Evolutionary conservation across 2,888 invertebrate genomes (phyloP).

Genomic region (Caenorhabditis angaria): DNA sequence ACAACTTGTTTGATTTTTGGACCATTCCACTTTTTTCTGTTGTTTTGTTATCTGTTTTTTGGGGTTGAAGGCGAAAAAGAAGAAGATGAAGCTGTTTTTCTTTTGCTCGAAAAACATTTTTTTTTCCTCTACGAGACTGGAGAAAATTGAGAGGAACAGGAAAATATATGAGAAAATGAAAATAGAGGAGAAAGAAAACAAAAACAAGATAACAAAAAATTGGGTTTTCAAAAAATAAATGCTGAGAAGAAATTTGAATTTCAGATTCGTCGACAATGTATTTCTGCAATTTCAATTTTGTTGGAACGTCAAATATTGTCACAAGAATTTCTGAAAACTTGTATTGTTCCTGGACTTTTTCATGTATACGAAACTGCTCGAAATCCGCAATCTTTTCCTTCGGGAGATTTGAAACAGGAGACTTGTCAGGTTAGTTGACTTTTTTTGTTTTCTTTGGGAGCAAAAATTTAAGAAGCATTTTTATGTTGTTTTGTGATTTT

Average conservation of each 20-base stretch:
- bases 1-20: constrained; percentile 2
- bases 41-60: constrained; percentile 9
- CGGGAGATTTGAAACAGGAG: constrained; percentile 35
- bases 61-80: constrained; percentile 1
- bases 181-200: not conserved
- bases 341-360: constrained; percentile 34
- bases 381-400: not conserved
- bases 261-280: constrained; percentile 79
- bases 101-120: not conserved
- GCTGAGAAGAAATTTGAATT: too few relatives aligned
- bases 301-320: constrained; percentile 79
- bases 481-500: constrained; percentile 5
- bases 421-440: constrained; percentile 30
- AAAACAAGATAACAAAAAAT: not conserved
- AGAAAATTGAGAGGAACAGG: not conserved
- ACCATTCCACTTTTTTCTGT: not conserved
- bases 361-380: constrained; percentile 16
- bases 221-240: too few relatives aligned
- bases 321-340: constrained; percentile 49
- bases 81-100: constrained; percentile 12
- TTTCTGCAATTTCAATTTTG: constrained; percentile 78
- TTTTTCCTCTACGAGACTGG: not conserved
- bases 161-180: not conserved
- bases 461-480: not conserved
- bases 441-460: not conserved